phyloP scores from a whole-genome alignment of 2,113 vertebrate species.

The Sinocyclocheilus maitianheensis region DNA sequence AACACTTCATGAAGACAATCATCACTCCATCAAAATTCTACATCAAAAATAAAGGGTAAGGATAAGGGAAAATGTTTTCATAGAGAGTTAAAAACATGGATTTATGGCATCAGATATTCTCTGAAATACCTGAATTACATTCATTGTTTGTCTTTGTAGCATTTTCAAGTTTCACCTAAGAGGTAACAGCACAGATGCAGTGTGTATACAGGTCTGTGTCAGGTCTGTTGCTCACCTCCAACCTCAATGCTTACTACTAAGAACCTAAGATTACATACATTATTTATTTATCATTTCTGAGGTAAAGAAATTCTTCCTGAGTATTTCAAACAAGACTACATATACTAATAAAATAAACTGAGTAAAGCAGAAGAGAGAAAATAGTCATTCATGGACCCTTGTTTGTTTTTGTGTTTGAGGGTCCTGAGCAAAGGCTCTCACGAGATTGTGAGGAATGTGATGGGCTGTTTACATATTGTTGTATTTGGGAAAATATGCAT shows the following conservation, averaged over 20 bases:
- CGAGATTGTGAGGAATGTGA: slow-evolving; percentile 71
- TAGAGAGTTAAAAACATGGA: slow-evolving; percentile 80
- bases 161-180: slow-evolving; percentile 88
- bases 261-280: slow-evolving; percentile 84
- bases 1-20: slow-evolving; percentile 77
- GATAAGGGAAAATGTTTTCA: slow-evolving; percentile 73
- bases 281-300: slow-evolving; percentile 86
- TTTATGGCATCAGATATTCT: slow-evolving; percentile 83
- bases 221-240: slow-evolving; percentile 62
- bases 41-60: slow-evolving; percentile 71
- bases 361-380: slow-evolving; percentile 63
- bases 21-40: slow-evolving; percentile 80
- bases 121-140: slow-evolving; percentile 92
- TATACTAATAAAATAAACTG: slow-evolving; percentile 77
- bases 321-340: slow-evolving; percentile 88
- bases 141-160: slow-evolving; percentile 90
- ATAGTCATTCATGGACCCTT: slow-evolving; percentile 57
- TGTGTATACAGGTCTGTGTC: slow-evolving; percentile 68
- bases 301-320: slow-evolving; percentile 97
- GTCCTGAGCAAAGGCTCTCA: slow-evolving; percentile 56
- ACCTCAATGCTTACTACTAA: slow-evolving; percentile 70
- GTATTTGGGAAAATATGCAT: slow-evolving; percentile 20
- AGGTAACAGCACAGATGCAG: slow-evolving; percentile 76
- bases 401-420: slow-evolving; percentile 55
- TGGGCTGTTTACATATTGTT: slow-evolving; percentile 33